These are phyloP conservation scores for Asobara japonica DNA, from an alignment of 1,140 invertebrate genomes.

Conservation along the genomic window DNA sequence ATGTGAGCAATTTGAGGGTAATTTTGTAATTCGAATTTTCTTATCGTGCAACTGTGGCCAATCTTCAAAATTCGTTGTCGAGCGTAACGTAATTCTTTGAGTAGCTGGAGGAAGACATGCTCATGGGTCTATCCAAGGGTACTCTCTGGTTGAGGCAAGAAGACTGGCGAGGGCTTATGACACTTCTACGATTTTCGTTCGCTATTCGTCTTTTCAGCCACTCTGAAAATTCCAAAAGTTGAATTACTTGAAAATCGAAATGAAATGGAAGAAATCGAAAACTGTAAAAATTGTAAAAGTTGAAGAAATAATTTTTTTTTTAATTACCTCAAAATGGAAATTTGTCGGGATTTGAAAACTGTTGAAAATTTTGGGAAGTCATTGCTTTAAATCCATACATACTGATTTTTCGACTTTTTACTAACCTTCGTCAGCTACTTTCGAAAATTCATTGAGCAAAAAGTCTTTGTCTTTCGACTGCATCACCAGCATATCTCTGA, in stretches of 20 bases:
- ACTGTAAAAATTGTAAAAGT: neutral
- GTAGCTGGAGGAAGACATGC: neutral
- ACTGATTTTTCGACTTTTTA: constrained; percentile 12
- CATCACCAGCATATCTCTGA: constrained; percentile 75
- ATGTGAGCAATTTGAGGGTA: neutral
- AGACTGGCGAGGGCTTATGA: neutral
- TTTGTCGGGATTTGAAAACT: neutral
- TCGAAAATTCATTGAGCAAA: constrained; percentile 70
- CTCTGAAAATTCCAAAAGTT: too few species aligned
- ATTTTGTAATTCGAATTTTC: too few species aligned
- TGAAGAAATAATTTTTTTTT: neutral
- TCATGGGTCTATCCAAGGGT: neutral
- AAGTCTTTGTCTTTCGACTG: constrained; percentile 82
- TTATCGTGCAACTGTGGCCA: too few species aligned
- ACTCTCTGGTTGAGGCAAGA: neutral
- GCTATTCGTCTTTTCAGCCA: constrained; percentile 30
- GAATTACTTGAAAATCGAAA: too few species aligned
- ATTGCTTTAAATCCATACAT: neutral
- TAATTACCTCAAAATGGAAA: neutral
- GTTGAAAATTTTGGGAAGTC: neutral
- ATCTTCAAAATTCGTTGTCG: neutral
- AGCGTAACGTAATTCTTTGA: constrained; percentile 22
- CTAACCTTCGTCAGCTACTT: constrained; percentile 57
- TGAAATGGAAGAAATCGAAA: neutral
- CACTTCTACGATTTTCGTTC: constrained; percentile 23